Evolutionary conservation across 2,888 invertebrate genomes (phyloP).

Genomic region (Stenoptilia bipunctidactyla): DNA sequence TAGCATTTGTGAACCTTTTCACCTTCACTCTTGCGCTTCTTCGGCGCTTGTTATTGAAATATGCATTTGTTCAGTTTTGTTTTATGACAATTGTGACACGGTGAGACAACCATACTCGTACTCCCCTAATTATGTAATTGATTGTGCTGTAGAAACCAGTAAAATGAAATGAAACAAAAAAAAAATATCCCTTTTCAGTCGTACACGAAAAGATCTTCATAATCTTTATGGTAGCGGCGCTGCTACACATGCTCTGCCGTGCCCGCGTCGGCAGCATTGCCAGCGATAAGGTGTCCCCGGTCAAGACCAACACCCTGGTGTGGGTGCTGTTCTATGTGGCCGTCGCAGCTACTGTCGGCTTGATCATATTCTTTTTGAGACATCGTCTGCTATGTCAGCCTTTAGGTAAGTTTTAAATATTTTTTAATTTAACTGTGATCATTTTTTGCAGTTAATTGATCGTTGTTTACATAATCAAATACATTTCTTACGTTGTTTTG

Average conservation of each 20-base stretch:
- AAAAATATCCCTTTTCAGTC: conserved; percentile 78
- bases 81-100: too few species aligned
- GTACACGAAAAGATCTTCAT: conserved; percentile 93
- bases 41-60: too few species aligned
- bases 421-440: not conserved
- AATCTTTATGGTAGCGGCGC: conserved; percentile 87
- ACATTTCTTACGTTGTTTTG: too few species aligned
- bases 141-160: too few species aligned
- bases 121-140: too few species aligned
- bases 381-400: conserved; percentile 92
- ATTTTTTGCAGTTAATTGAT: too few species aligned
- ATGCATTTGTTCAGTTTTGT: too few species aligned
- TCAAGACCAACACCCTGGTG: conserved; percentile 76
- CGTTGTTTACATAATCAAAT: too few species aligned
- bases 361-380: conserved; percentile 89
- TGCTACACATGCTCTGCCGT: conserved; percentile 81
- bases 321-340: conserved; percentile 81
- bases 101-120: too few species aligned
- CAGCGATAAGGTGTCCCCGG: conserved; percentile 57
- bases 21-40: too few species aligned
- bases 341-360: conserved; percentile 82
- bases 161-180: too few species aligned
- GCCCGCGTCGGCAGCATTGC: conserved; percentile 55
- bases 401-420: conserved; percentile 75
- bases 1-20: too few species aligned